Percentiles rank a stretch among this genome's conserved stretches.
Conservation (phyloP, 2,797 vertebrate species). For the Acrossocheilus fasciatus region DNA sequence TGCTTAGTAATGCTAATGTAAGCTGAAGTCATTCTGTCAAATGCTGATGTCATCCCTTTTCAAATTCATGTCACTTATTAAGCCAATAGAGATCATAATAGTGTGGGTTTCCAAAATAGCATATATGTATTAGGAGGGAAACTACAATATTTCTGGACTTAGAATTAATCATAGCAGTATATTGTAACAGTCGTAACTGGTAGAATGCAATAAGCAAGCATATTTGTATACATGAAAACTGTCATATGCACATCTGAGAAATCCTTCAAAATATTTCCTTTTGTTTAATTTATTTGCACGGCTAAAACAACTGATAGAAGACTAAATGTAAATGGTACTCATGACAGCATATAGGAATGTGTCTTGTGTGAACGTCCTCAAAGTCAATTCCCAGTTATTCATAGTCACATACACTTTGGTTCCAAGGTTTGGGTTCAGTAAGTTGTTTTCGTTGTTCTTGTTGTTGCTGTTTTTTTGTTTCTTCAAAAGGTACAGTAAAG, state of each 20-base stretch:
- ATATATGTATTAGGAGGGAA: background rate
- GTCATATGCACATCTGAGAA: background rate
- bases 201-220: background rate
- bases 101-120: background rate
- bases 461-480: background rate
- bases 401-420: background rate
- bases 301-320: background rate
- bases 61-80: slow-evolving; percentile 4
- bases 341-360: background rate
- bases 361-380: background rate
- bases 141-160: background rate
- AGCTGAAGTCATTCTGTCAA: slow-evolving; percentile 38
- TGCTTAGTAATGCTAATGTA: slow-evolving; percentile 39
- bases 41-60: slow-evolving; percentile 36
- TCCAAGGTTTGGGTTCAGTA: background rate
- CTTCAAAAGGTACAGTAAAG: background rate
- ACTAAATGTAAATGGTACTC: background rate
- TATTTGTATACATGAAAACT: background rate
- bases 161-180: background rate
- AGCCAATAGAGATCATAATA: background rate
- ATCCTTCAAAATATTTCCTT: background rate
- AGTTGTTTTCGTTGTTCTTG: background rate
- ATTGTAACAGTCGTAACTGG: background rate
- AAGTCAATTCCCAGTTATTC: background rate
- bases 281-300: background rate